Evolutionary conservation across 2,888 invertebrate species (phyloP), one percentile per base, ranked within the genome.

Genomic region (Agrochola lota): DNA sequence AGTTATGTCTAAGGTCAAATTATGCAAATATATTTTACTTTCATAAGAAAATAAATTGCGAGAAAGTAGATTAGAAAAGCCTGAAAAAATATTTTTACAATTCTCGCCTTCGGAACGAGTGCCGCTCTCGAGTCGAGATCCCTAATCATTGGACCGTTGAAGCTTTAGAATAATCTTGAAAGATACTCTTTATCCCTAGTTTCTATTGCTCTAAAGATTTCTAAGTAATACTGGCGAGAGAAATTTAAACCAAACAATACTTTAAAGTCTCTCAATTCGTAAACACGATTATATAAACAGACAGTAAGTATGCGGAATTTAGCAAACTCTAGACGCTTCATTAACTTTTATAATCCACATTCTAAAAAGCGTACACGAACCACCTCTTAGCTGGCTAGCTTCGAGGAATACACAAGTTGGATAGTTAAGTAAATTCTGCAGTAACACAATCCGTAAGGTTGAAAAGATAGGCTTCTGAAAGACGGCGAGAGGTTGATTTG

Each of bases 401-500:
- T 72, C 67, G 15, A 70, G 68, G 74, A 85, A 83, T 85, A 86
- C 78, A 81, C 77, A 82, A 82, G 82, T 78, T 80, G 70, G 78
- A 85, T 80, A 87, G 79, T 87, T 73, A 84, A 84, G 79, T 87
- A 89, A 84, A 86, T 89, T 81, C 66, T 64, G 71, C 59, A 85
- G 88, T 86, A 80, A 83, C 83, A 86, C 88, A 86, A 89, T 88
- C 89, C 74, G 81, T 86, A 89, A 88, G 85, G 89, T 88, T 88
- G 80, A 86, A 89, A 89, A 86, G 89, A 88, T 88, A 88, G 88
- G 86, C 89, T 85, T 81, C 84, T 86, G 81, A 88, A 85, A 83
- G 88, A 87, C 88, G 83, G 86, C 74, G 87, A 84, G 84, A 85
- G 82, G 85, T 80, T 87, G 89, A 91, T 92, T 92, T 92, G 92